Evolutionary conservation across 2,888 invertebrate genomes (phyloP).

Genomic region (Anodontia alba): DNA sequence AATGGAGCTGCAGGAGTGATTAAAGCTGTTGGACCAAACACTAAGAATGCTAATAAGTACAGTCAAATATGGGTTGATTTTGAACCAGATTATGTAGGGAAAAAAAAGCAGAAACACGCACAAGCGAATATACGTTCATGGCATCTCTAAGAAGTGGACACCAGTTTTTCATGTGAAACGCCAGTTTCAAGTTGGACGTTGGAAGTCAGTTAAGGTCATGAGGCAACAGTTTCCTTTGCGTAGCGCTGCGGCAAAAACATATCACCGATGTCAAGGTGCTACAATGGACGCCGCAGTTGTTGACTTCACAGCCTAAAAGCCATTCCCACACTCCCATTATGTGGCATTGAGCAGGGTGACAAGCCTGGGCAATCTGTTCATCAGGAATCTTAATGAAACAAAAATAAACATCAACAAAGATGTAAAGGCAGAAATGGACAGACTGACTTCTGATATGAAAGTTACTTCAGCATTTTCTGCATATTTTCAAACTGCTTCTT

Average conservation of each 20-base stretch:
- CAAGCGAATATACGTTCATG: constrained; percentile 20
- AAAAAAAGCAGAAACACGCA: not conserved
- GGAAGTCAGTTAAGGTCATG: constrained; percentile 17
- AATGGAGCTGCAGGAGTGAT: constrained; percentile 39
- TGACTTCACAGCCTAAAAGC: constrained; percentile 23
- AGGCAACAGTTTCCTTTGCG: constrained; percentile 44
- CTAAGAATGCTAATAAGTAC: too few relatives aligned
- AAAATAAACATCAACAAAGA: constrained; percentile 10
- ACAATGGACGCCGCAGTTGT: constrained; percentile 41
- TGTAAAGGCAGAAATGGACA: constrained; percentile 13
- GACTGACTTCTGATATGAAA: not conserved
- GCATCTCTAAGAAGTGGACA: constrained; percentile 23
- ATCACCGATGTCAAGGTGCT: constrained; percentile 44
- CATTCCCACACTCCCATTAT: constrained; percentile 41
- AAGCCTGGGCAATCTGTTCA: constrained; percentile 20
- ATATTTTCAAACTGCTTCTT: not conserved
- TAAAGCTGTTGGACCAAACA: constrained; percentile 8
- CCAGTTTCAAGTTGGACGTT: constrained; percentile 29
- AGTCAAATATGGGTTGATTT: constrained; percentile 22
- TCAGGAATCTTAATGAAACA: constrained; percentile 30
- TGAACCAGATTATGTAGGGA: constrained; percentile 25
- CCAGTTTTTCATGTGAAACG: constrained; percentile 34
- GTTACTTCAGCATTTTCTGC: not conserved
- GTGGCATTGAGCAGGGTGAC: constrained; percentile 44
- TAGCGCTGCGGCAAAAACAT: constrained; percentile 34